phyloP scores from a whole-genome alignment of 2,113 vertebrate species.

The Ameiurus melas region DNA sequence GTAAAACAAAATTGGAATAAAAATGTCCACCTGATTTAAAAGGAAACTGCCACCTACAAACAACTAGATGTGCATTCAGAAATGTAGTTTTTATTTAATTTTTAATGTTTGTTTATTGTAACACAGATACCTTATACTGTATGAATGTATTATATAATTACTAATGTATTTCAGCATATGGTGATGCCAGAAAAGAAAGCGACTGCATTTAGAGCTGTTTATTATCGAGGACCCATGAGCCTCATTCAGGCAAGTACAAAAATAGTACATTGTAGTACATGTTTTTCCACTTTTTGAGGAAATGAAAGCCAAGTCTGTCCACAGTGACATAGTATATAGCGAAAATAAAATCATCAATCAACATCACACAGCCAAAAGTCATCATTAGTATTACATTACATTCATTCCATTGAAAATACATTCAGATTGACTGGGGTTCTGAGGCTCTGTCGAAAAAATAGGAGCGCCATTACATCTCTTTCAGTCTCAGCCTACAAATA shows the following conservation, averaged over 20 bases:
- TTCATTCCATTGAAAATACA: conserved; percentile 77
- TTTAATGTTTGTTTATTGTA: not conserved
- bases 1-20: not conserved
- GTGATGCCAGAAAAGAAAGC: not conserved
- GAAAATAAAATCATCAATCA: not conserved
- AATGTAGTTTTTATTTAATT: not conserved
- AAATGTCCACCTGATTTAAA: not conserved
- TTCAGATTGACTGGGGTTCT: conserved; percentile 63
- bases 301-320: not conserved
- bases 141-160: not conserved
- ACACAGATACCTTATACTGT: not conserved
- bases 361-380: not conserved
- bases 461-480: not conserved
- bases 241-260: conserved; percentile 2
- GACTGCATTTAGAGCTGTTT: conserved; percentile 6
- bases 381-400: conserved; percentile 58
- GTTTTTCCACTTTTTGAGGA: not conserved
- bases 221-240: not conserved
- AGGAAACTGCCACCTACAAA: not conserved
- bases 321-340: not conserved
- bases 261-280: conserved; percentile 8
- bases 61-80: not conserved
- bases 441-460: not conserved
- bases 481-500: conserved; percentile 25
- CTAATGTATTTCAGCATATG: not conserved